Base-by-base conservation (phyloP, 2,888 invertebrate species). In the Linhomoeus sp. region DNA sequence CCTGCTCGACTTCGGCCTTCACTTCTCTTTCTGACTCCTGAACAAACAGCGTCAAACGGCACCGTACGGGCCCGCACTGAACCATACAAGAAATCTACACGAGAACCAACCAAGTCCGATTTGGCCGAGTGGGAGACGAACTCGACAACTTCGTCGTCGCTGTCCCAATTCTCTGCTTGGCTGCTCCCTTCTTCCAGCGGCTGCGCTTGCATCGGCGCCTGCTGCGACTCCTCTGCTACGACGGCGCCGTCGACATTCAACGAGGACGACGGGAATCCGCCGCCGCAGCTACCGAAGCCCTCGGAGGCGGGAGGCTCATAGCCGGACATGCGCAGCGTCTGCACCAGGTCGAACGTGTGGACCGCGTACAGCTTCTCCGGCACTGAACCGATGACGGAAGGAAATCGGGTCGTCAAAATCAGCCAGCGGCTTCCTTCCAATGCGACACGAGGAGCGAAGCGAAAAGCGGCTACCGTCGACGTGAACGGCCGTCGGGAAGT, bases 401-500 rank as follows among this genome's bases (percentile, higher is more conserved):
- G 15, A 5, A n/a, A 7, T 12, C n/a, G 37, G n/a, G 5, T 7
- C 19, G 38, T 7, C 7, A 12, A 38, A 7, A 19, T 20, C 5
- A 38, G 38, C 9, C 38, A 7, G 20, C 20, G n/a, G 17, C n/a
- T n/a, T n/a, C n/a, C n/a, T n/a, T n/a, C n/a, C n/a, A n/a, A n/a
- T n/a, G n/a, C n/a, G n/a, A n/a, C n/a, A n/a, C n/a, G n/a, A n/a
- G n/a, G n/a, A 7, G 15, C 3, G 15, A 9, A 36, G 41, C 20
- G 15, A 49, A 38, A n/a, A 17, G 20, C 48, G 51, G 53, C 58
- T 52, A 72, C 72, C 67, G 50, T 79, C 73, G 33, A 86, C 70
- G 23, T 83, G 75, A 0, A 80, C 78, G 53, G 82, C 81, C 58
- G 75, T 75, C 61, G 76, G 76, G 67, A 92, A 92, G 66, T 88